Evolutionary conservation across 1,140 invertebrate species (phyloP).

Genomic region (Agraylea sexmaculata): DNA sequence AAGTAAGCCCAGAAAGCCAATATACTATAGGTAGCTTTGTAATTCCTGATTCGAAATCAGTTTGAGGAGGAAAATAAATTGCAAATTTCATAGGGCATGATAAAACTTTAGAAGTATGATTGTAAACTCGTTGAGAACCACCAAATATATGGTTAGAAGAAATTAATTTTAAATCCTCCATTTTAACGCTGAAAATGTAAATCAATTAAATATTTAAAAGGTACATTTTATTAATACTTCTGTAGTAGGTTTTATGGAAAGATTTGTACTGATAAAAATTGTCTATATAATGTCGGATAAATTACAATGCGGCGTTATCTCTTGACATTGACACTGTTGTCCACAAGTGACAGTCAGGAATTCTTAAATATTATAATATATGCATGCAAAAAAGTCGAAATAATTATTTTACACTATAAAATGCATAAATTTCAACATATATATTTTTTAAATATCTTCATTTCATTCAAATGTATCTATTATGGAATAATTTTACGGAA

Average conservation of each 20-base stretch:
- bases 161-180: conserved; percentile 44
- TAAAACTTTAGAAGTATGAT: conserved; percentile 67
- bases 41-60: conserved; percentile 44
- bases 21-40: conserved; percentile 75
- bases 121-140: conserved; percentile 76
- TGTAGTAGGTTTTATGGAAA: background rate
- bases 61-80: conserved; percentile 73
- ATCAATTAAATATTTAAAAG: background rate
- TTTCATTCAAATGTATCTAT: no score
- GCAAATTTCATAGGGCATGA: conserved; percentile 91
- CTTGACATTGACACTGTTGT: background rate
- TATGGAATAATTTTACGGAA: no score
- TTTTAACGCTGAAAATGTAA: conserved; percentile 15
- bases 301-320: background rate
- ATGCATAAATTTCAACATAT: no score
- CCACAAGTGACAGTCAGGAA: conserved; percentile 5
- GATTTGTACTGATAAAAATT: background rate
- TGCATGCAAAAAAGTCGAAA: no score
- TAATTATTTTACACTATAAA: no score
- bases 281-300: background rate
- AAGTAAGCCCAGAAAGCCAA: conserved; percentile 89
- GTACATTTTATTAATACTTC: background rate
- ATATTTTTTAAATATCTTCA: no score
- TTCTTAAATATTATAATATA: no score
- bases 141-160: conserved; percentile 66